These are phyloP conservation scores for Australoheros facetus DNA, from an alignment of 2,797 vertebrate species.

Conservation along the genomic window DNA sequence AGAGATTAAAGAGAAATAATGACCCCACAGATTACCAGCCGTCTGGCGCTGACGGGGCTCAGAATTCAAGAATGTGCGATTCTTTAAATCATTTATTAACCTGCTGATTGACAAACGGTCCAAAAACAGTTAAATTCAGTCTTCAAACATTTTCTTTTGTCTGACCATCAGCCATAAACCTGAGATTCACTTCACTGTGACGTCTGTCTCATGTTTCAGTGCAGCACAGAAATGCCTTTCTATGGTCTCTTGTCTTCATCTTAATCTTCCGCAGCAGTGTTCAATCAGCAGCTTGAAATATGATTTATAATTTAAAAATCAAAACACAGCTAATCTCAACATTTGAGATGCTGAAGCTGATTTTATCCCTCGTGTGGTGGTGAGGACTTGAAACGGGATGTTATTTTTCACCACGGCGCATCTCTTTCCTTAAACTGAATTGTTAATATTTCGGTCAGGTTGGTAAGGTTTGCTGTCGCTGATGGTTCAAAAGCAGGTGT, in stretches of 20 bases:
- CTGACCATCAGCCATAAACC: neutral
- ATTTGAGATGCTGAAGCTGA: neutral
- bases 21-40: fast-evolving
- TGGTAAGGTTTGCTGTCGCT: neutral
- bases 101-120: neutral
- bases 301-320: neutral
- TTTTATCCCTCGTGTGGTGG: neutral
- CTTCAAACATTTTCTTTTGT: neutral
- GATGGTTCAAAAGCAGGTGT: too few species aligned
- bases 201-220: neutral
- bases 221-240: neutral
- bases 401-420: too few species aligned
- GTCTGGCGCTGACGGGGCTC: neutral
- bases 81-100: neutral
- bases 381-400: neutral
- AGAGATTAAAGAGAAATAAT: neutral
- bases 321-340: neutral
- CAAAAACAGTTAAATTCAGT: neutral
- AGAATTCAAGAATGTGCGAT: neutral
- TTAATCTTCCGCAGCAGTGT: too few species aligned
- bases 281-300: too few species aligned
- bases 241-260: neutral
- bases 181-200: neutral
- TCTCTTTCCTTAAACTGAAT: neutral
- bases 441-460: neutral